These are phyloP conservation scores for Leptoteleia sp. DNA, from an alignment of 1,140 invertebrate species.

Conservation along the genomic window DNA sequence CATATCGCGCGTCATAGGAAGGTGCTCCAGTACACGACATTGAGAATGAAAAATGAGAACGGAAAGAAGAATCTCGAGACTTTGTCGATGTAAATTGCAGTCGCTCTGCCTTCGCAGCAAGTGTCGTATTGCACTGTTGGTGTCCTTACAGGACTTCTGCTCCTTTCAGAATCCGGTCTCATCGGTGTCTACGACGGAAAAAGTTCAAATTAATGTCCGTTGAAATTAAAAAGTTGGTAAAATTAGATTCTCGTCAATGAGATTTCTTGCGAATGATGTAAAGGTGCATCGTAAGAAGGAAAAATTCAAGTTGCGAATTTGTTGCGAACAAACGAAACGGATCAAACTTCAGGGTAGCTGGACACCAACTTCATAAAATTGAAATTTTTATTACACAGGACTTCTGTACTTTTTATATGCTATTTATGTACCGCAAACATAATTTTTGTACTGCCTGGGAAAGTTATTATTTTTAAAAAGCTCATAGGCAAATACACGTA, in stretches of 20 bases:
- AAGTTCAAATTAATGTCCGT: slow-evolving; percentile 40
- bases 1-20: slow-evolving; percentile 83
- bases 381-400: no score
- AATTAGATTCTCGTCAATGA: slow-evolving; percentile 37
- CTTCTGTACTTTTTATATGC: no score
- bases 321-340: no score
- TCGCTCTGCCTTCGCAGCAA: slow-evolving; percentile 91
- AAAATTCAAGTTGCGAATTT: slow-evolving; percentile 9
- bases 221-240: slow-evolving; percentile 44
- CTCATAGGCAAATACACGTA: no score
- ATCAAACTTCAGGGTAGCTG: no score
- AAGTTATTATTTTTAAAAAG: no score
- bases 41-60: slow-evolving; percentile 92
- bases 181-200: slow-evolving; percentile 76
- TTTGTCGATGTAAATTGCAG: slow-evolving; percentile 92
- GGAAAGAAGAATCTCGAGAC: slow-evolving; percentile 93
- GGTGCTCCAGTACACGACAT: slow-evolving; percentile 93
- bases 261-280: slow-evolving; percentile 19
- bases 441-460: no score
- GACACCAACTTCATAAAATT: no score
- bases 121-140: slow-evolving; percentile 87
- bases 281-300: slow-evolving; percentile 1
- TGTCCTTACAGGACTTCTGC: slow-evolving; percentile 76
- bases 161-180: slow-evolving; percentile 78
- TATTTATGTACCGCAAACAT: no score